These are phyloP conservation scores for Empidonax alnorum DNA, from an alignment of 2,113 vertebrate species.

Conservation along the genomic window DNA sequence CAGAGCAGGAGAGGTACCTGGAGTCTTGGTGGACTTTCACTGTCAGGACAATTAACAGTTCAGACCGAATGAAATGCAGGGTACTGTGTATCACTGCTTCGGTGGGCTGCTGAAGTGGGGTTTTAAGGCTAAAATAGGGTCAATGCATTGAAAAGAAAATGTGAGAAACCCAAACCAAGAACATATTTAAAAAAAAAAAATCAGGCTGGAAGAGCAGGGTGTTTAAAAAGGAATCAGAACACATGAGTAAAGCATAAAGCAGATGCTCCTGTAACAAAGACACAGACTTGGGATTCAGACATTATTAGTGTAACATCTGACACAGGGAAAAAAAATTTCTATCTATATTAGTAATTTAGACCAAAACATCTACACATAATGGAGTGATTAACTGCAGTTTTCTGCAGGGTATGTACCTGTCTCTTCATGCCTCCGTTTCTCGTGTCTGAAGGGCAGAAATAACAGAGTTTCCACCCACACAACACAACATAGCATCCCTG, in stretches of 20 bases:
- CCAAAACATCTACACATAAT: fast-evolving
- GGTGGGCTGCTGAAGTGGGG: background rate
- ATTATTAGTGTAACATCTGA: background rate
- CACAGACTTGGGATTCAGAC: background rate
- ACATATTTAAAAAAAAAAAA: background rate
- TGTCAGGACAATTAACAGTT: background rate
- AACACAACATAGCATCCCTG: background rate
- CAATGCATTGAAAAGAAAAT: background rate
- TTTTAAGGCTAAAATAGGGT: background rate
- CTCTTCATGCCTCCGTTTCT: background rate
- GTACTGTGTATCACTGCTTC: fast-evolving
- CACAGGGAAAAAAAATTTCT: fast-evolving
- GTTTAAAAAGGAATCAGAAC: background rate
- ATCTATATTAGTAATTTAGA: background rate
- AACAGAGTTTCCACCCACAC: background rate
- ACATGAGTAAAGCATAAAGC: background rate
- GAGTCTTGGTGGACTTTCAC: background rate
- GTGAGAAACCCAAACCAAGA: background rate
- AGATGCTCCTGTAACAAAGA: background rate
- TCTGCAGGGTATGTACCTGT: background rate
- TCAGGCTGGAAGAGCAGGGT: background rate
- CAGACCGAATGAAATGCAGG: background rate
- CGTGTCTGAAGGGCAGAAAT: background rate
- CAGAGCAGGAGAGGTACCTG: background rate
- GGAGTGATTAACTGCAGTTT: background rate